Evolutionary conservation across 2,113 vertebrate genomes (phyloP).

Genomic region (Urocolius indicus): DNA sequence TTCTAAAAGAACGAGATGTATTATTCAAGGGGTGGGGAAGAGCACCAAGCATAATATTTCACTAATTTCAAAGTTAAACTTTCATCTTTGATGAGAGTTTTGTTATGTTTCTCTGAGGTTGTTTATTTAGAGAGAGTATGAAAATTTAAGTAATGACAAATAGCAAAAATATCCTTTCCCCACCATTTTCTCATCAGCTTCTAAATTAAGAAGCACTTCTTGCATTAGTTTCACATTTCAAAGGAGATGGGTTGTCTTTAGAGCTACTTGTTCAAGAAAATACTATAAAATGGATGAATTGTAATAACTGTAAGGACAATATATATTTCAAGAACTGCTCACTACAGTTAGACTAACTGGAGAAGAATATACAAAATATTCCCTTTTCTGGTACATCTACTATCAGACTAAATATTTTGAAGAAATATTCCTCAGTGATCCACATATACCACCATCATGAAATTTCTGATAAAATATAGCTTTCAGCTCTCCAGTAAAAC

Average conservation of each 20-base stretch:
- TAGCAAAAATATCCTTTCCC: background rate
- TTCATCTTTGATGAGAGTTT: background rate
- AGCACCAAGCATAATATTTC: background rate
- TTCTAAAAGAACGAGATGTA: background rate
- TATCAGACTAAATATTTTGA: background rate
- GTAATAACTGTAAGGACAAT: background rate
- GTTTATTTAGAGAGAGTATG: background rate
- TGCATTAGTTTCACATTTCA: background rate
- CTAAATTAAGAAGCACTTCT: background rate
- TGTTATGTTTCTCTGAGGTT: background rate
- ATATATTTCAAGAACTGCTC: background rate
- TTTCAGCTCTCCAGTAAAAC: background rate
- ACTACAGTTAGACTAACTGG: background rate
- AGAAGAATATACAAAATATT: background rate
- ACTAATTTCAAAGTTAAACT: background rate
- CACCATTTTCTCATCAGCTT: background rate
- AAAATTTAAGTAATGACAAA: background rate
- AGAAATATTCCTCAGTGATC: background rate
- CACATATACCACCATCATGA: background rate
- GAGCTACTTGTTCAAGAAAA: background rate
- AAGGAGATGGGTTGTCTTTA: background rate
- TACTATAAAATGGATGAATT: background rate
- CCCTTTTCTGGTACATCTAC: background rate
- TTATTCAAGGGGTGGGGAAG: background rate
- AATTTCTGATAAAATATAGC: background rate